Percentiles rank a stretch among this genome's conserved stretches.
Evolutionary conservation across 2,797 vertebrate genomes (phyloP).

Genomic region (Austrolebias charrua): DNA sequence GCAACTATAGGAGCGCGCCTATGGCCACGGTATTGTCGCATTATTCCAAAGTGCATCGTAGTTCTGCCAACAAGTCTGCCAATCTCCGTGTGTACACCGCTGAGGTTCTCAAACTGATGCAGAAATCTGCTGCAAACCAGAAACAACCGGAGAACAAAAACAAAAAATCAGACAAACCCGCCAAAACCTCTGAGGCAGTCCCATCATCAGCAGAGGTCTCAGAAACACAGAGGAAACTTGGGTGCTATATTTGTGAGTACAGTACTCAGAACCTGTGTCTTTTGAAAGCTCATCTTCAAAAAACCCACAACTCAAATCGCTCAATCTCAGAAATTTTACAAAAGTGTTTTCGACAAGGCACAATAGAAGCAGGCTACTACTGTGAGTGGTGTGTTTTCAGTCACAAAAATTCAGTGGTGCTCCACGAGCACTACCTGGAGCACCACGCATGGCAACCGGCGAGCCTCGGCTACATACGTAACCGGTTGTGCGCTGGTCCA

Average conservation of each 20-base stretch:
- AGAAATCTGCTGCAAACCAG: neutral
- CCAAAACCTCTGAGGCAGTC: neutral
- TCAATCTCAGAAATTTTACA: conserved; percentile 77
- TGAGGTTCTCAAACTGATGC: conserved; percentile 15
- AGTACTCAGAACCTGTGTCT: conserved; percentile 79
- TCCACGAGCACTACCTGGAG: conserved; percentile 84
- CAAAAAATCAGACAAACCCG: neutral
- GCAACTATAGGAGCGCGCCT: conserved; percentile 51
- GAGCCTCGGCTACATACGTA: conserved; percentile 79
- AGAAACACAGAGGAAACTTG: conserved; percentile 66
- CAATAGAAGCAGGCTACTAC: conserved; percentile 84
- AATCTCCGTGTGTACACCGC: conserved; percentile 38
- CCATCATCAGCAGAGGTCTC: neutral
- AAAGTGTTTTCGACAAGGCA: conserved; percentile 80
- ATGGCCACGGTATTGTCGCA: conserved; percentile 25
- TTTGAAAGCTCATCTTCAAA: conserved; percentile 83
- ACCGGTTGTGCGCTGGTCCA: conserved; percentile 50
- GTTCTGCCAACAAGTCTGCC: fast-evolving
- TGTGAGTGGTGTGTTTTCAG: conserved; percentile 88
- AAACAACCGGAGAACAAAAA: neutral
- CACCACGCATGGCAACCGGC: conserved; percentile 77
- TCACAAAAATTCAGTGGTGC: conserved; percentile 72
- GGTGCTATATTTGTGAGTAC: conserved; percentile 83
- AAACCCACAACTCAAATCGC: conserved; percentile 77
- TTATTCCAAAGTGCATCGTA: conserved; percentile 42